Conservation (phyloP, 2,113 vertebrate genomes). For the Morphnarchus princeps region DNA sequence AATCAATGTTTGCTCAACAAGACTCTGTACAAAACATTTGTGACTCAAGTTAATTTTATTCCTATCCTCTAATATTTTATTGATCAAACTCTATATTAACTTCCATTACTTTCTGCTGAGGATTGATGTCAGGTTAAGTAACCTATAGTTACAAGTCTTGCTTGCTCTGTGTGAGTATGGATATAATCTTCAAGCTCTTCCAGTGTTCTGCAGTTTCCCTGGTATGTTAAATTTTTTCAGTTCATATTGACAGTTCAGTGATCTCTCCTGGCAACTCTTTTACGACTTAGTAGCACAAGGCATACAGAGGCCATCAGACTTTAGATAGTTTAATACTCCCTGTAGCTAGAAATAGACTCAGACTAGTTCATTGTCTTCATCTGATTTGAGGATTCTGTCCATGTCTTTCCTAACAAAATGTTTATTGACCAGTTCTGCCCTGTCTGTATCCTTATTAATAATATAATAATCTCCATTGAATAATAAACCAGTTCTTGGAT, state of each 20-base stretch:
- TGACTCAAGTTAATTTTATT: conserved; percentile 63
- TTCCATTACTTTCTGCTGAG: conserved; percentile 24
- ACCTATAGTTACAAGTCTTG: neutral
- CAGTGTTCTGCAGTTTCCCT: neutral
- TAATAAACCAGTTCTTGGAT: neutral
- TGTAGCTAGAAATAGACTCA: neutral
- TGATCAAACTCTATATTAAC: conserved; percentile 49
- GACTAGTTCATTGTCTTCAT: neutral
- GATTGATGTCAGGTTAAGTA: conserved; percentile 52
- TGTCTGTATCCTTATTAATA: neutral
- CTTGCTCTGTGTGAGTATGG: neutral
- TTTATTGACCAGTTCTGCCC: neutral
- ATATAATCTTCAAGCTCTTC: neutral
- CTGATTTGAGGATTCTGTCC: neutral
- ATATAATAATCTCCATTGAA: neutral
- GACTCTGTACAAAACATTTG: conserved; percentile 45
- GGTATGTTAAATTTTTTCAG: neutral
- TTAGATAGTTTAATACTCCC: neutral
- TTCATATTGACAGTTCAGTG: neutral
- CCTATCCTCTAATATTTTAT: conserved; percentile 62
- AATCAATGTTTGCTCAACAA: conserved; percentile 54
- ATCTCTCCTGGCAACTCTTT: neutral
- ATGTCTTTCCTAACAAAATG: neutral
- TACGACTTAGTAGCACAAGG: neutral
- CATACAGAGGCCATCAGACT: neutral